Conservation (phyloP, 2,888 invertebrate genomes). For the Eucera pruinosa region DNA sequence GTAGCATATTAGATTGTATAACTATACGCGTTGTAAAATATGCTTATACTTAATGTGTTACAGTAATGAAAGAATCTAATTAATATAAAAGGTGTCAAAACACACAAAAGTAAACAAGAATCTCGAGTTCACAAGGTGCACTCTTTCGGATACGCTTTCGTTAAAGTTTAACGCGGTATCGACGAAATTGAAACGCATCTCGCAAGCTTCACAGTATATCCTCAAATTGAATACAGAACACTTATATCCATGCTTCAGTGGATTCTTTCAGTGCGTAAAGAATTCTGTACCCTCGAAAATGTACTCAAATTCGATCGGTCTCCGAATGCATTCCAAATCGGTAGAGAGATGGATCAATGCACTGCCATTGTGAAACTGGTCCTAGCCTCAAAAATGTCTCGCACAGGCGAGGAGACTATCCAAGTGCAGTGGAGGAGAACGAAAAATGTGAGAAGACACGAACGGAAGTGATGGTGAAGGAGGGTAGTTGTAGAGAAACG, state of each 20-base stretch:
- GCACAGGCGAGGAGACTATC: slow-evolving; percentile 5
- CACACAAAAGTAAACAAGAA: no score
- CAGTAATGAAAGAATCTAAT: no score
- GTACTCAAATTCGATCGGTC: slow-evolving; percentile 34
- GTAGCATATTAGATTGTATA: no score
- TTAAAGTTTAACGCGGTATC: slow-evolving; percentile 17
- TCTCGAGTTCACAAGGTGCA: no score
- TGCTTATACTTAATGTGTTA: no score
- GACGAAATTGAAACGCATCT: slow-evolving; percentile 20
- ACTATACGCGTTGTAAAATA: no score
- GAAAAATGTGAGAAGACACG: slow-evolving; percentile 19
- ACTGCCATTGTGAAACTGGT: slow-evolving; percentile 29
- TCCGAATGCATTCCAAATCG: slow-evolving; percentile 41
- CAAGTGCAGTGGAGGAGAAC: slow-evolving; percentile 1
- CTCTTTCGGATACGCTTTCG: background rate
- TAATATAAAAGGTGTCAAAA: no score
- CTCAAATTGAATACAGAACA: slow-evolving; percentile 56
- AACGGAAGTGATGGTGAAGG: background rate
- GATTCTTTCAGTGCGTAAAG: slow-evolving; percentile 24
- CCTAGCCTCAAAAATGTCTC: slow-evolving; percentile 15
- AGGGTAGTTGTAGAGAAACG: slow-evolving; percentile 16
- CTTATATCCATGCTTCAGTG: slow-evolving; percentile 46
- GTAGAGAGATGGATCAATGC: slow-evolving; percentile 34
- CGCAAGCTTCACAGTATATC: slow-evolving; percentile 36
- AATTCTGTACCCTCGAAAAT: slow-evolving; percentile 37